phyloP scores from a whole-genome alignment of 2,113 vertebrate genomes.

The Rhinoptilus africanus region DNA sequence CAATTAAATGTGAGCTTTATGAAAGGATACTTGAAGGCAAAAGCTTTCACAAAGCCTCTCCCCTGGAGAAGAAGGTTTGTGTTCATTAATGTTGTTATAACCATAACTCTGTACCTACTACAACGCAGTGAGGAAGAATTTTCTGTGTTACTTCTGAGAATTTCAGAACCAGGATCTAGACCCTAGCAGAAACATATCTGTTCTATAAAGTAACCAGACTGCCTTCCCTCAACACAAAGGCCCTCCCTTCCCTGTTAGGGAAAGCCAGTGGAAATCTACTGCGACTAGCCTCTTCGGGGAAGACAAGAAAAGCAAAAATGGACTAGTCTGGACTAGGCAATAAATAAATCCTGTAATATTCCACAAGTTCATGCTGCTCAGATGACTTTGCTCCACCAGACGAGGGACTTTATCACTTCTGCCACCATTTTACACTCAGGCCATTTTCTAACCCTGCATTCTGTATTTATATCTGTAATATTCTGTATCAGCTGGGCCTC shows the following conservation, averaged over 20 bases:
- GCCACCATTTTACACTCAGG: not conserved
- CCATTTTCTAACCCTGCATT: not conserved
- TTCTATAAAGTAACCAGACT: not conserved
- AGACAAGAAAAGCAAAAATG: not conserved
- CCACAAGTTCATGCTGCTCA: not conserved
- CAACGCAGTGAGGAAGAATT: not conserved
- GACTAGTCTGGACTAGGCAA: not conserved
- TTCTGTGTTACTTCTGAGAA: not conserved
- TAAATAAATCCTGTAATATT: not conserved
- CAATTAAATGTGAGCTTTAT: not conserved
- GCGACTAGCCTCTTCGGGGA: not conserved
- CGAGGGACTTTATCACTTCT: not conserved
- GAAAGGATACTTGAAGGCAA: not conserved
- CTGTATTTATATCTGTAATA: not conserved
- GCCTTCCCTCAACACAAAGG: not conserved
- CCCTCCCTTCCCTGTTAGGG: not conserved
- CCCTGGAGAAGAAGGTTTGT: not conserved
- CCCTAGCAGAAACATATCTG: rapidly evolving
- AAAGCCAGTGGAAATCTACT: not conserved
- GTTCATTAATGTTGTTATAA: not conserved
- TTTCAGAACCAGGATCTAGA: not conserved
- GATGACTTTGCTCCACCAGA: not conserved
- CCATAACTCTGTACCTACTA: not conserved
- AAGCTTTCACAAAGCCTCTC: not conserved
- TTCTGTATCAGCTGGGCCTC: not conserved